Evolutionary conservation across 2,888 invertebrate genomes (phyloP).

Genomic region (Synergus japonicus): DNA sequence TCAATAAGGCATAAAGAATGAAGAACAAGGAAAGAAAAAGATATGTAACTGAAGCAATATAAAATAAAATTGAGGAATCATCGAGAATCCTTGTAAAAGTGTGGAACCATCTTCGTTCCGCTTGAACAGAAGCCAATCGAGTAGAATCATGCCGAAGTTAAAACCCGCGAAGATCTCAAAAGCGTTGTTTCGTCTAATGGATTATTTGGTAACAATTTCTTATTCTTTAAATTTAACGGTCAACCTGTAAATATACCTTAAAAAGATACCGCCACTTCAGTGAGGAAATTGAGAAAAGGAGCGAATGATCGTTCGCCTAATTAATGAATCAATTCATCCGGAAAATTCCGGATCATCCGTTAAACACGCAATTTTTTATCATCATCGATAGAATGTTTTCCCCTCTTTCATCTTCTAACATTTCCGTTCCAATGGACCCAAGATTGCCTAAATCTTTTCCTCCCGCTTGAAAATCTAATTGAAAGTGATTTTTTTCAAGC

Average conservation of each 20-base stretch:
- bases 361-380: conserved; percentile 14
- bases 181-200: conserved; percentile 57
- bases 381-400: conserved; percentile 16
- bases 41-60: conserved; percentile 48
- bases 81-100: conserved; percentile 50
- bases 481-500: not conserved
- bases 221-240: conserved; percentile 61
- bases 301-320: conserved; percentile 15
- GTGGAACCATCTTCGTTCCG: conserved; percentile 70
- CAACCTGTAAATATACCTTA: conserved; percentile 46
- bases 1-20: not conserved
- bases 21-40: conserved; percentile 41
- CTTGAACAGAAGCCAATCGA: conserved; percentile 64
- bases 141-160: conserved; percentile 62
- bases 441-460: conserved; percentile 23
- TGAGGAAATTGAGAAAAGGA: conserved; percentile 32
- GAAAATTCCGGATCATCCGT: conserved; percentile 29
- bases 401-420: not conserved
- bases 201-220: conserved; percentile 66
- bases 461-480: not conserved
- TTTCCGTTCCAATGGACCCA: conserved; percentile 9
- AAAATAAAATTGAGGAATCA: conserved; percentile 54
- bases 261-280: not conserved
- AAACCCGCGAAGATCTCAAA: conserved; percentile 66
- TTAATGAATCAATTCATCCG: conserved; percentile 34